phyloP scores from a whole-genome alignment of 2,888 invertebrate genomes.

The Synergus itoensis region DNA sequence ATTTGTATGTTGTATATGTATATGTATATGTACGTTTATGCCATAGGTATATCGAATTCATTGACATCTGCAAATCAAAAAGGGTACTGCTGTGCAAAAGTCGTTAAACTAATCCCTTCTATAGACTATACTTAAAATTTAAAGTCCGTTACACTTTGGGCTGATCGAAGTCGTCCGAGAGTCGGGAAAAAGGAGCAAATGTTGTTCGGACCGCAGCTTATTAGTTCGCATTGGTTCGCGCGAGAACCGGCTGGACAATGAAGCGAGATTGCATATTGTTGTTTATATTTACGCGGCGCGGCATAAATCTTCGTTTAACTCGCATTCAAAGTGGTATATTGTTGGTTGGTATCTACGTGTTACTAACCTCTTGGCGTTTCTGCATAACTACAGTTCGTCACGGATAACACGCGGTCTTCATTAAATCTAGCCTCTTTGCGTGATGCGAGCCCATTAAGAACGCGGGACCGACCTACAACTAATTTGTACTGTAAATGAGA shows the following conservation, averaged over 20 bases:
- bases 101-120: conserved; percentile 3
- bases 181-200: conserved; percentile 47
- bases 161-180: not conserved
- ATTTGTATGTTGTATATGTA: no score
- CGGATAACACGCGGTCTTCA: conserved; percentile 75
- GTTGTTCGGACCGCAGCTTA: conserved; percentile 59
- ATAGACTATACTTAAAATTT: not conserved
- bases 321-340: conserved; percentile 68
- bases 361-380: conserved; percentile 40
- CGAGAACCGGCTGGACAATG: conserved; percentile 68
- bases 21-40: no score
- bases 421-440: conserved; percentile 73
- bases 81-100: not conserved
- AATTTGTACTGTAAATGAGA: conserved; percentile 77
- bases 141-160: conserved; percentile 7
- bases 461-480: conserved; percentile 71
- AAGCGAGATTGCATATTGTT: conserved; percentile 76
- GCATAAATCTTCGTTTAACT: conserved; percentile 78
- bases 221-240: conserved; percentile 69
- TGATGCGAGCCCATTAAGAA: conserved; percentile 72
- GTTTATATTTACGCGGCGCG: conserved; percentile 75
- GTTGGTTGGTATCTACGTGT: conserved; percentile 9
- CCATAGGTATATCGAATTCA: not conserved
- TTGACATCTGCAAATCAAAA: conserved; percentile 19
- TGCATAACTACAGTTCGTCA: conserved; percentile 67